Base-by-base conservation (phyloP, 2,113 vertebrate genomes). In the Poicephalus gulielmi region DNA sequence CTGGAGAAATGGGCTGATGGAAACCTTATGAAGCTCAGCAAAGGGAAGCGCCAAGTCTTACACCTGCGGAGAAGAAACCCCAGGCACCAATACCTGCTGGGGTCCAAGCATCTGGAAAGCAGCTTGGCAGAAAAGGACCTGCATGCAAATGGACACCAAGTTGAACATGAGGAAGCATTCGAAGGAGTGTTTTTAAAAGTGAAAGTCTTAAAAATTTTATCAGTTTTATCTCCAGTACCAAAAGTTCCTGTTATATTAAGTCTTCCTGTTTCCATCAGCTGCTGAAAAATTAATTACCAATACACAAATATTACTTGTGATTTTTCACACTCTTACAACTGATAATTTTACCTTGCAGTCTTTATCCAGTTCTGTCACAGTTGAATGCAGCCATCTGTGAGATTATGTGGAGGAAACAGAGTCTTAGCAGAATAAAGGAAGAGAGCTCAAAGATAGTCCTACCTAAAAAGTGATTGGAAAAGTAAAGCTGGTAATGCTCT, bases 361-460 rank as follows among this genome's bases (percentile, higher is more conserved):
- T 85, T 96, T 92, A 94, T 68, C 74, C 47, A 83, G 41, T 92
- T 52, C 78, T 93, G 96, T 97, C 96, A 97, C 95, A 97, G 96
- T 8, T 96, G 92, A 98, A 87, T 95, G 97, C 97, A 93, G 91
- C 87, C 89, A 96, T 96, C 94, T 96, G 13, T 74, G 94, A 95
- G 89, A 94, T 96, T 97, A 97, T 23, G 39, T 92, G 93, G 43
- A 95, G 92, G 94, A 98, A 98, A 97, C 92, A 81, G 92, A 97
- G 79, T 75, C 88, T 97, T 93, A 94, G 70, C 79, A 91, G 90
- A 96, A 78, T 78, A 94, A 93, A 96, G 81, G 47, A 96, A 53
- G 74, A 91, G 75, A 67, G 39, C 82, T 92, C 33, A 88, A 89
- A 97, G 67, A 84, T 28, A 76, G 44, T 83, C 53, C 74, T 92